Percentiles rank a stretch among this genome's conserved stretches.
Evolutionary conservation across 2,888 invertebrate species (phyloP).

Genomic region (Amblyjoppa fuscipennis): DNA sequence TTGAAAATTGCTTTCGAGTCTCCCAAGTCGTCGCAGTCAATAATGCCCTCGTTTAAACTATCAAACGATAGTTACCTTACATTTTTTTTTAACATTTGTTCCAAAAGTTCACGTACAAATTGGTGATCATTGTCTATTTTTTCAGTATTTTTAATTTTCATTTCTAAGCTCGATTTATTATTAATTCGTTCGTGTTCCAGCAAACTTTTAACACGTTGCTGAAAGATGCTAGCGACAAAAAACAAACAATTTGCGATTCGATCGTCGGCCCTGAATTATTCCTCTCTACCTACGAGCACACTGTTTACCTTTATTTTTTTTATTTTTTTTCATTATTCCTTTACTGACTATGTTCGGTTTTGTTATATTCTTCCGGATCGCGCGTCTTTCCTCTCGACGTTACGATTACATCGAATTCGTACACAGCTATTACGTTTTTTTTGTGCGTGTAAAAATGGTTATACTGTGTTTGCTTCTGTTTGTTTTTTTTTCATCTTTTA

Average conservation of each 20-base stretch:
- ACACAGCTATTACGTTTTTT: slow-evolving; percentile 63
- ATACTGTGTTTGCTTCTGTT: slow-evolving; percentile 33
- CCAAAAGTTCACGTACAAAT: slow-evolving; percentile 60
- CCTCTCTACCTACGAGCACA: slow-evolving; percentile 67
- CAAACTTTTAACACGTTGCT: slow-evolving; percentile 31
- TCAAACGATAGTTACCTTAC: slow-evolving; percentile 42
- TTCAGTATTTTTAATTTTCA: slow-evolving; percentile 50
- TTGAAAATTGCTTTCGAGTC: slow-evolving; percentile 33
- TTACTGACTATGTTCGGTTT: slow-evolving; percentile 26
- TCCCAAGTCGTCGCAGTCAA: slow-evolving; percentile 8
- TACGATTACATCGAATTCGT: slow-evolving; percentile 60
- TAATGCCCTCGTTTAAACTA: slow-evolving; percentile 26
- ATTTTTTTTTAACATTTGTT: slow-evolving; percentile 17
- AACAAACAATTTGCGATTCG: slow-evolving; percentile 59
- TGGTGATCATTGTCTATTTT: slow-evolving; percentile 34
- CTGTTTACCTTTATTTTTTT: slow-evolving; percentile 51
- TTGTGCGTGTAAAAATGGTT: slow-evolving; percentile 63
- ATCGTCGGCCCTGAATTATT: slow-evolving; percentile 64
- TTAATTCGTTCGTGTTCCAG: slow-evolving; percentile 64
- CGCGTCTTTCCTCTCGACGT: slow-evolving; percentile 45
- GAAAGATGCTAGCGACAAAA: slow-evolving; percentile 44
- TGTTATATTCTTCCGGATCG: slow-evolving; percentile 3
- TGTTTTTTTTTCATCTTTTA: background rate
- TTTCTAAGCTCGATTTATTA: slow-evolving; percentile 69
- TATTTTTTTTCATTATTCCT: slow-evolving; percentile 8